These are phyloP conservation scores for Platycnemis pennipes DNA, from an alignment of 2,888 invertebrate genomes.

Conservation along the genomic window DNA sequence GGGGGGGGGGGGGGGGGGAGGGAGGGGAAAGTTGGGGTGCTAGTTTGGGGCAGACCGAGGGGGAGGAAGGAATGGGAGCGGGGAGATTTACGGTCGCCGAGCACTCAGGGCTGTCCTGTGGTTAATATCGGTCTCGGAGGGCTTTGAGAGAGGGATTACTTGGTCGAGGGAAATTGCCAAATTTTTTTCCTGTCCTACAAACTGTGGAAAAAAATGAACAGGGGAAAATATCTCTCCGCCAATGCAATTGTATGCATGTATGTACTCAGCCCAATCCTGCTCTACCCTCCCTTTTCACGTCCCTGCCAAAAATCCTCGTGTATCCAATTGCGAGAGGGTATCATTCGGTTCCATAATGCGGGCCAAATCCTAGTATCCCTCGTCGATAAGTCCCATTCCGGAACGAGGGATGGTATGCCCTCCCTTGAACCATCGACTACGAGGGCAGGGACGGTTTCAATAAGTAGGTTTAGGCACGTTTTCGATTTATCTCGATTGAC, in stretches of 20 bases:
- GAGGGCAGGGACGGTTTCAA: neutral
- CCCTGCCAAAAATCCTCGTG: neutral
- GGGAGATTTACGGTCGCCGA: conserved; percentile 11
- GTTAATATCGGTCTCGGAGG: conserved; percentile 24
- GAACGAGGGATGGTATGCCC: too few relatives aligned
- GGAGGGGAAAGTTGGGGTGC: neutral
- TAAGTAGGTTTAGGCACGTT: conserved; percentile 1
- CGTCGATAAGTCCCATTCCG: neutral
- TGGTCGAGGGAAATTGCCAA: neutral
- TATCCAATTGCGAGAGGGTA: neutral
- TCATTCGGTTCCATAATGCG: neutral
- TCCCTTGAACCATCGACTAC: neutral
- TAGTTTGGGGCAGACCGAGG: neutral
- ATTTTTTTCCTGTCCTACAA: neutral
- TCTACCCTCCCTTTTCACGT: neutral
- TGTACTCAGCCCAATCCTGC: too few relatives aligned
- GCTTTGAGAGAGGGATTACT: neutral
- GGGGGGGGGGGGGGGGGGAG: neutral
- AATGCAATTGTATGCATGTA: too few relatives aligned
- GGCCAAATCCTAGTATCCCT: neutral
- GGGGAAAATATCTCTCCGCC: neutral
- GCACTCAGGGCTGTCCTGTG: neutral
- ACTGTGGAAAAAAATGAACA: neutral
- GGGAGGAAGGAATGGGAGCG: neutral
- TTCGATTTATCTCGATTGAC: neutral